A percentile compares a stretch with the other conserved stretches of the same genome.
These are phyloP conservation scores for Corella eumyota DNA, from an alignment of 23 tunicate genomes.

Conservation along the genomic window DNA sequence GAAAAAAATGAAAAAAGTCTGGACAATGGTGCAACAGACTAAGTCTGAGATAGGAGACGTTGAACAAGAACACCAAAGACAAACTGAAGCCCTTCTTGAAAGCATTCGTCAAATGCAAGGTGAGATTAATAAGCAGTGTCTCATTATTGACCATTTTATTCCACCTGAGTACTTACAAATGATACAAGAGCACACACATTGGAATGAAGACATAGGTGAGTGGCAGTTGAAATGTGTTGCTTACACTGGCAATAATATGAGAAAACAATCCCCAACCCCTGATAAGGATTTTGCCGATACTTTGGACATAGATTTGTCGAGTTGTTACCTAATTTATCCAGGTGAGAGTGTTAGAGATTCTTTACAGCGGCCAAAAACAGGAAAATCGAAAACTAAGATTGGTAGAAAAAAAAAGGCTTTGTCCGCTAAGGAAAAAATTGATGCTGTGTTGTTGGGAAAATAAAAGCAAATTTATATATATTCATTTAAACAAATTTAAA, in stretches of 20 bases:
- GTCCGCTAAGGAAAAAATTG: constrained; percentile 51
- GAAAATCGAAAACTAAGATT: constrained; percentile 4
- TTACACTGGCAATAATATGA: constrained; percentile 95
- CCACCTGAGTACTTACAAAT: constrained; percentile 53
- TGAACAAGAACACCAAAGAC: constrained; percentile 67
- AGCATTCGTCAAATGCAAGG: constrained; percentile 44
- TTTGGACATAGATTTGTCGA: constrained; percentile 41
- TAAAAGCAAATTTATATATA: no score
- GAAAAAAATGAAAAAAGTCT: constrained; percentile 68
- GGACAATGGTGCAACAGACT: constrained; percentile 45
- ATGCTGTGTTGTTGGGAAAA: constrained; percentile 31
- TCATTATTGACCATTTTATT: constrained; percentile 62
- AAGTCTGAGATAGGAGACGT: constrained; percentile 81
- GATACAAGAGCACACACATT: constrained; percentile 62
- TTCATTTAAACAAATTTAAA: no score
- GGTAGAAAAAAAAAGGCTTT: constrained; percentile 13
- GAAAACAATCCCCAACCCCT: constrained; percentile 39
- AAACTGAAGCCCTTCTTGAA: constrained; percentile 79
- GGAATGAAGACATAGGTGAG: constrained; percentile 97
- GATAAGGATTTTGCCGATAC: constrained; percentile 21
- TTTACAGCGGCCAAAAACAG: constrained; percentile 15
- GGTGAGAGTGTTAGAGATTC: constrained; percentile 27
- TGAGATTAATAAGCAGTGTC: constrained; percentile 49
- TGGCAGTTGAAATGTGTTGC: constrained; percentile 95
- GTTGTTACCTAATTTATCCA: constrained; percentile 27